phyloP scores from a whole-genome alignment of 2,113 vertebrate species.

The Rhynchopsitta pachyrhyncha region DNA sequence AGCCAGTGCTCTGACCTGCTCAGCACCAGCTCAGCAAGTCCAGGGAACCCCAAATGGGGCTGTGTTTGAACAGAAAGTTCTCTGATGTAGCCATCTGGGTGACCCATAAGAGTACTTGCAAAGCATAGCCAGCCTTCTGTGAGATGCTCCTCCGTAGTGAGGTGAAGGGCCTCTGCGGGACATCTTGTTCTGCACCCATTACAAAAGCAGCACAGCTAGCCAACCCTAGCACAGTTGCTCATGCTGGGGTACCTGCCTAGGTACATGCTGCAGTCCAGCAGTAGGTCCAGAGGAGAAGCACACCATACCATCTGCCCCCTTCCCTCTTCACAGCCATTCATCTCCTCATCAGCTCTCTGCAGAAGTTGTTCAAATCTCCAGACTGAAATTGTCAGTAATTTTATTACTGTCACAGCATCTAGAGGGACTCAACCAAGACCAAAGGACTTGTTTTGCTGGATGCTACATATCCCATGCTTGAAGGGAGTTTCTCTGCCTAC shows the following conservation, averaged over 20 bases:
- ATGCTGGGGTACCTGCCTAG: background rate
- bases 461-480: background rate
- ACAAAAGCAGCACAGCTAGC: background rate
- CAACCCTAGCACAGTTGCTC: background rate
- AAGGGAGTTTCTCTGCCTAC: background rate
- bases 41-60: background rate
- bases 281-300: background rate
- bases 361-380: background rate
- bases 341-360: background rate
- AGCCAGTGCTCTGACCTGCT: background rate
- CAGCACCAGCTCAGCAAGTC: background rate
- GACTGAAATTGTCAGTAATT: background rate
- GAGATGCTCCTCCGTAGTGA: background rate
- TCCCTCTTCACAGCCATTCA: background rate
- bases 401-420: background rate
- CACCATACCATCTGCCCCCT: background rate
- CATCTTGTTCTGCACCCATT: background rate
- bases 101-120: background rate
- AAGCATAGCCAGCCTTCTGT: background rate
- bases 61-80: background rate
- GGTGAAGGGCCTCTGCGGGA: background rate
- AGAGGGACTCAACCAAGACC: background rate
- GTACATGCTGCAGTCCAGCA: background rate
- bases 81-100: background rate
- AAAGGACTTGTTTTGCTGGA: constrained; percentile 31